Evolutionary conservation across 2,888 invertebrate genomes (phyloP).

Genomic region (Parnassius apollo): DNA sequence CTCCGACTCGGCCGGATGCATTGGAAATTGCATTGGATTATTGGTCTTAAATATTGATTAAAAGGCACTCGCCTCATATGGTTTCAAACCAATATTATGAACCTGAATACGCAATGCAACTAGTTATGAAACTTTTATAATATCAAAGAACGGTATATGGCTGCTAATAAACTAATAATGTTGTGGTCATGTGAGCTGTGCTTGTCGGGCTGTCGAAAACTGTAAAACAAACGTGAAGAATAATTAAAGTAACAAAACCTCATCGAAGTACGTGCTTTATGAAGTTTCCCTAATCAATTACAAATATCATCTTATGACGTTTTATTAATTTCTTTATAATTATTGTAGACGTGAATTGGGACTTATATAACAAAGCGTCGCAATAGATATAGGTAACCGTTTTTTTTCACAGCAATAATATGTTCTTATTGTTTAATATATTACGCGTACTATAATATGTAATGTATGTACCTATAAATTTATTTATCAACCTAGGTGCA

Average conservation of each 20-base stretch:
- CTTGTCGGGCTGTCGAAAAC: constrained; percentile 16
- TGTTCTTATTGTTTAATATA: no score
- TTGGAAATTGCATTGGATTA: constrained; percentile 20
- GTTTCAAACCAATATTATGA: constrained; percentile 2
- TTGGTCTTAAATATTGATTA: constrained; percentile 13
- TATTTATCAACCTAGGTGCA: no score
- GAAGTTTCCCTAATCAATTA: neutral
- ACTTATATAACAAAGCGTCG: no score
- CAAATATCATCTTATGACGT: no score
- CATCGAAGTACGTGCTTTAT: constrained; percentile 17
- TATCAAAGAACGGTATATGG: constrained; percentile 9
- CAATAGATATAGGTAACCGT: no score
- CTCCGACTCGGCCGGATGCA: constrained; percentile 15
- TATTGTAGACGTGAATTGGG: no score
- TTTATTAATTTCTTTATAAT: no score
- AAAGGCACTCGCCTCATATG: constrained; percentile 1
- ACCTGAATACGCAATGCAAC: constrained; percentile 20
- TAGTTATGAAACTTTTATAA: constrained; percentile 20
- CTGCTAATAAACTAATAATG: no score
- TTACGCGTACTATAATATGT: no score
- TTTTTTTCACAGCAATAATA: no score
- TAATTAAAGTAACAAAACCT: constrained; percentile 1
- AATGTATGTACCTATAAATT: no score
- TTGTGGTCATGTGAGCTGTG: neutral
- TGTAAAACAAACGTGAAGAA: constrained; percentile 12